Evolutionary conservation across 2,888 invertebrate genomes (phyloP).

Genomic region (Eumacrocentrus americanus): DNA sequence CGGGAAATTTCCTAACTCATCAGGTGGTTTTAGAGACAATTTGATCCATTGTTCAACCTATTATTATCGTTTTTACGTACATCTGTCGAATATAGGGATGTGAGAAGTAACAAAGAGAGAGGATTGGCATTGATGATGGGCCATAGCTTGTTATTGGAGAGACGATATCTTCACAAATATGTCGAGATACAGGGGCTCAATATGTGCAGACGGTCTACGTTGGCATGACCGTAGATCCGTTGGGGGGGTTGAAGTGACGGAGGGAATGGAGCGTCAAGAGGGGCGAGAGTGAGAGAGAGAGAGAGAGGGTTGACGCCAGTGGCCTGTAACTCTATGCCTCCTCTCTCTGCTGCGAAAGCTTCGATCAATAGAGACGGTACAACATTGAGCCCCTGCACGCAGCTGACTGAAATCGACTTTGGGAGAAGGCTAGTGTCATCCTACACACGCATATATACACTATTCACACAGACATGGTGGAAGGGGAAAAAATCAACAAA

Average conservation of each 20-base stretch:
- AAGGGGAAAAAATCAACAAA: too few species aligned
- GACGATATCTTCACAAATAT: constrained; percentile 23
- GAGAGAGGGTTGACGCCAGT: constrained; percentile 52
- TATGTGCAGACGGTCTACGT: constrained; percentile 16
- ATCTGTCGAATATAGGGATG: constrained; percentile 20
- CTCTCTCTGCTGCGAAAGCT: constrained; percentile 43
- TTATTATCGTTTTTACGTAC: too few species aligned
- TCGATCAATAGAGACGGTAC: constrained; percentile 58
- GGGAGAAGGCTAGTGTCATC: background rate
- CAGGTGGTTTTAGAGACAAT: too few species aligned
- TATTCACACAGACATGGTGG: too few species aligned
- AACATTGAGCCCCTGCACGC: constrained; percentile 49
- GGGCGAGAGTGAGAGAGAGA: constrained; percentile 37
- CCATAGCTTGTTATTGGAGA: constrained; percentile 25
- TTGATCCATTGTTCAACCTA: too few species aligned
- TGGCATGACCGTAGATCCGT: constrained; percentile 15
- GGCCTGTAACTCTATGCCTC: constrained; percentile 58
- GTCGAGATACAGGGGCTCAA: background rate
- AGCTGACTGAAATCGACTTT: constrained; percentile 47
- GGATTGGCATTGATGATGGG: constrained; percentile 9
- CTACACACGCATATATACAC: background rate
- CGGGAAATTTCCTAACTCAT: too few species aligned
- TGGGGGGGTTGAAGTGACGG: constrained; percentile 2
- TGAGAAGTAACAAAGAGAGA: constrained; percentile 15
- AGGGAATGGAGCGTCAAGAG: constrained; percentile 18